Evolutionary conservation across 2,113 vertebrate species (phyloP).

Genomic region (Ahaetulla prasina): DNA sequence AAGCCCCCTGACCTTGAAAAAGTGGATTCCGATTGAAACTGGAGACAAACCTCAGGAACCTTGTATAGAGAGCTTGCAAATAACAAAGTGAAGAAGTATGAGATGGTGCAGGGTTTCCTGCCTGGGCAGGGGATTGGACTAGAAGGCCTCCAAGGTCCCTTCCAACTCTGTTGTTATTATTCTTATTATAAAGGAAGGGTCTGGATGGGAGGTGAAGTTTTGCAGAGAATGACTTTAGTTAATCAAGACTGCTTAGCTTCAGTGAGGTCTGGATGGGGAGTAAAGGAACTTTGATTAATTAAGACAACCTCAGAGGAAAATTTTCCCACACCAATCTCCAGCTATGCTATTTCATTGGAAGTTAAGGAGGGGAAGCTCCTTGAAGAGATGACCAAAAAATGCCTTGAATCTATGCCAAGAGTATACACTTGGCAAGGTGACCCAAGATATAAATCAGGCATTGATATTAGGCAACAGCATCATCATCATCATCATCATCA

Average conservation of each 20-base stretch:
- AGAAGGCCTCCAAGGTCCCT: no score
- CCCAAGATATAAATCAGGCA: neutral
- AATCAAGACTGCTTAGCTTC: neutral
- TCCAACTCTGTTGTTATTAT: no score
- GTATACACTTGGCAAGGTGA: neutral
- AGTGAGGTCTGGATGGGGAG: neutral
- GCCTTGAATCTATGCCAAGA: neutral
- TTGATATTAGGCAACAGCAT: neutral
- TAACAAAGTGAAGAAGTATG: neutral
- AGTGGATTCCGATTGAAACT: neutral
- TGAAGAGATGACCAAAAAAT: neutral
- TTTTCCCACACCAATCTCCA: neutral
- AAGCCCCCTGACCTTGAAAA: neutral
- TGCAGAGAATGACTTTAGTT: neutral
- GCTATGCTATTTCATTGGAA: neutral
- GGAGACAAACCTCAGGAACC: neutral
- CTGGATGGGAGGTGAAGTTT: neutral
- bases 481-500: no score
- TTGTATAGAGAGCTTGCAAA: neutral
- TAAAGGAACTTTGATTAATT: neutral
- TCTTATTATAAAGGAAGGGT: neutral
- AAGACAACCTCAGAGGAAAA: neutral
- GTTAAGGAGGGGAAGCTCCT: neutral
- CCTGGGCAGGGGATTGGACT: no score
- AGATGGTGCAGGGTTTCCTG: no score